phyloP scores from a whole-genome alignment of 2,113 vertebrate species.

The Seriola rivoliana region DNA sequence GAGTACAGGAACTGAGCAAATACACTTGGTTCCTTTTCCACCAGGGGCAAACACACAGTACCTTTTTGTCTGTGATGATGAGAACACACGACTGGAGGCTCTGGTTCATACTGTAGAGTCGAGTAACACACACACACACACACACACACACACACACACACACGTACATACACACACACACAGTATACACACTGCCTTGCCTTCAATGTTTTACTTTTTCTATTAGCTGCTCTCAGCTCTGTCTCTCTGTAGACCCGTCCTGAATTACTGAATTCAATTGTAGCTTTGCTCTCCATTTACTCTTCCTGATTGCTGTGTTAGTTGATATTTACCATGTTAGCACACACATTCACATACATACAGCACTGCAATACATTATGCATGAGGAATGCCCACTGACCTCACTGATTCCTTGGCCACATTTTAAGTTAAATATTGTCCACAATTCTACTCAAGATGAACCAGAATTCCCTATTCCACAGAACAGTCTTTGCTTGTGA shows the following conservation, averaged over 20 bases:
- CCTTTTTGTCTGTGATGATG: conserved; percentile 5
- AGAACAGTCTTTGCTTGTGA: not conserved
- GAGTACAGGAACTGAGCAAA: not conserved
- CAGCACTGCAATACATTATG: not conserved
- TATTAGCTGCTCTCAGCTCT: conserved; percentile 44
- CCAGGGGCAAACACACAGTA: not conserved
- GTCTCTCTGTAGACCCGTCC: conserved; percentile 43
- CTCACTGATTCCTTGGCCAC: not conserved
- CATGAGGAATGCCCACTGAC: not conserved
- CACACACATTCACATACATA: not conserved
- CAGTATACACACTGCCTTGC: conserved; percentile 9
- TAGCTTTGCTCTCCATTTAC: conserved; percentile 22
- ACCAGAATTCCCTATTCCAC: not conserved
- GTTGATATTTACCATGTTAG: conserved; percentile 20
- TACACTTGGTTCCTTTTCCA: not conserved
- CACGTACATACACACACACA: conserved; percentile 24
- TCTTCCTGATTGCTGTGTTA: conserved; percentile 3
- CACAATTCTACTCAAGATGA: not conserved
- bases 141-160: conserved; percentile 18
- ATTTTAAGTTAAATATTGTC: not conserved
- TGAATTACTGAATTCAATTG: conserved; percentile 51
- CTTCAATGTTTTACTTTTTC: conserved; percentile 29
- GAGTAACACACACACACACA: conserved; percentile 13
- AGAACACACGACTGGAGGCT: conserved; percentile 23
- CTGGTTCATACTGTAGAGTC: not conserved